Evolutionary conservation across 2,888 invertebrate species (phyloP).

Genomic region (Aphidius colemani): DNA sequence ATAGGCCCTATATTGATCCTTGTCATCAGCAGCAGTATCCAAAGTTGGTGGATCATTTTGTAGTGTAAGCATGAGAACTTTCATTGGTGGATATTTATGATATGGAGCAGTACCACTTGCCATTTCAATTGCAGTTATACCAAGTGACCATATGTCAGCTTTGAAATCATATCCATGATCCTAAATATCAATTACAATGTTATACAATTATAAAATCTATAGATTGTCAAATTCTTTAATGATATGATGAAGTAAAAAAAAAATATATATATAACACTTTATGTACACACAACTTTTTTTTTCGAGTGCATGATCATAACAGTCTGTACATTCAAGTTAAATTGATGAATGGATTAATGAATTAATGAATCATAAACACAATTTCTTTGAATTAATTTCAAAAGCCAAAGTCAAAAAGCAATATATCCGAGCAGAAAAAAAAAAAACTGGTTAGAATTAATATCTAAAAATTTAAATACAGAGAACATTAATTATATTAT

Average conservation of each 20-base stretch:
- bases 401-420: too few species aligned
- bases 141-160: slow-evolving; percentile 93
- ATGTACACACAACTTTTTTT: slow-evolving; percentile 23
- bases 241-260: not conserved
- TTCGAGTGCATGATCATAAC: slow-evolving; percentile 17
- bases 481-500: too few species aligned
- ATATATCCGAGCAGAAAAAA: too few species aligned
- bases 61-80: slow-evolving; percentile 95
- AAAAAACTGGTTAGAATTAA: too few species aligned
- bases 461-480: too few species aligned
- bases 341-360: too few species aligned
- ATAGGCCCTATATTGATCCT: slow-evolving; percentile 97
- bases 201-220: slow-evolving; percentile 39
- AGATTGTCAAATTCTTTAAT: not conserved
- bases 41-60: slow-evolving; percentile 97
- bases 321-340: too few species aligned
- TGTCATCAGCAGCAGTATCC: slow-evolving; percentile 93
- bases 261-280: too few species aligned
- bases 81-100: slow-evolving; percentile 99
- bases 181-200: slow-evolving; percentile 58
- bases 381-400: too few species aligned
- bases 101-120: slow-evolving; percentile 98
- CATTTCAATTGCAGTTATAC: slow-evolving; percentile 98
- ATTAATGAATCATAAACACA: too few species aligned
- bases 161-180: slow-evolving; percentile 98